A percentile compares a stretch with the other conserved stretches of the same genome.
phyloP scores from a whole-genome alignment of 1,140 invertebrate genomes.

The Drosophila nasuta region DNA sequence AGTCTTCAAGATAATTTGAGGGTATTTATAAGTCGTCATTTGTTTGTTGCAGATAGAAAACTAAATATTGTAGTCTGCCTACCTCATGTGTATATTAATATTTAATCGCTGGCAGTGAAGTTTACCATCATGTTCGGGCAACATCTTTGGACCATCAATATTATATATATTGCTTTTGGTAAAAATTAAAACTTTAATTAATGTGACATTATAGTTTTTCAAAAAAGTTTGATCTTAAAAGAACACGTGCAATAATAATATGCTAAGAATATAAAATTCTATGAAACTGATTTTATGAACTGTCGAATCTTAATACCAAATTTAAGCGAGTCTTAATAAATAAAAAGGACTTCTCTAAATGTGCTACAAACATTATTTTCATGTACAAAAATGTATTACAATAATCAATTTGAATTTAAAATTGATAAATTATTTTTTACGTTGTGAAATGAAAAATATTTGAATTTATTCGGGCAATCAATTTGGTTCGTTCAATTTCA shows the following conservation, averaged over 20 bases:
- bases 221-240: background rate
- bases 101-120: constrained; percentile 23
- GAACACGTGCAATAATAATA: too few species aligned
- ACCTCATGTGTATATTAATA: constrained; percentile 20
- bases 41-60: background rate
- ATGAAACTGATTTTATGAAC: background rate
- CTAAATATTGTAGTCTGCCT: constrained; percentile 4
- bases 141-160: constrained; percentile 7
- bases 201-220: background rate
- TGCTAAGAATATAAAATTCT: too few species aligned
- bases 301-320: too few species aligned
- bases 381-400: too few species aligned
- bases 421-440: too few species aligned
- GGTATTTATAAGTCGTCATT: constrained; percentile 2
- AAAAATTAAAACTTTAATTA: background rate
- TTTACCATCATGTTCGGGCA: constrained; percentile 22
- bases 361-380: too few species aligned
- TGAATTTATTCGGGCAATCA: background rate
- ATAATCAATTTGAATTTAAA: too few species aligned
- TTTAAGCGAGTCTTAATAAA: too few species aligned
- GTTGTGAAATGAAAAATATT: too few species aligned
- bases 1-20: background rate
- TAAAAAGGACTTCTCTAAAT: too few species aligned
- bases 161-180: constrained; percentile 16
- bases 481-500: constrained; percentile 13